Evolutionary conservation across 2,113 vertebrate genomes (phyloP).

Genomic region (Apus apus): DNA sequence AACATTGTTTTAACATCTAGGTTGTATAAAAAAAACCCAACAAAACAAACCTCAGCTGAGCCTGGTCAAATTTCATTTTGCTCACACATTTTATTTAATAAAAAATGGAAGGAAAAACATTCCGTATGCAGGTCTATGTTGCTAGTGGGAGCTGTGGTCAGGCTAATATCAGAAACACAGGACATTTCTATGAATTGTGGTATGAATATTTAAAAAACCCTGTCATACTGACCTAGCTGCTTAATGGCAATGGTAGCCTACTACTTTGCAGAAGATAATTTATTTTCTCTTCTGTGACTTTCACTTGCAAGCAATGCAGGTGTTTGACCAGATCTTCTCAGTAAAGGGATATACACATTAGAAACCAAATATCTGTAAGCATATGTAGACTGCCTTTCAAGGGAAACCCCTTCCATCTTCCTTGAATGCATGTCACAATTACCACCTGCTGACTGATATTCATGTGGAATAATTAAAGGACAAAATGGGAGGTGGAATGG

Average conservation of each 20-base stretch:
- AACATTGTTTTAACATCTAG: not conserved
- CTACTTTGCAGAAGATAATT: not conserved
- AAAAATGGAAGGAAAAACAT: not conserved
- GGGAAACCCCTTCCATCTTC: not conserved
- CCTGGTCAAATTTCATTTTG: not conserved
- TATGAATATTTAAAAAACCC: not conserved
- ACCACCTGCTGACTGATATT: not conserved
- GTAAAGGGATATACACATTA: not conserved
- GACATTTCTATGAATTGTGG: not conserved
- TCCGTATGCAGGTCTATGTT: not conserved
- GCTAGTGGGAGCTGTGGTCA: not conserved
- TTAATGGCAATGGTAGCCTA: not conserved
- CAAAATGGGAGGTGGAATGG: not conserved
- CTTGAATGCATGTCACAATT: not conserved
- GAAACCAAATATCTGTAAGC: not conserved
- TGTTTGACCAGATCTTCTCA: not conserved
- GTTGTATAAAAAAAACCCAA: not conserved
- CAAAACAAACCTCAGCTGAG: not conserved
- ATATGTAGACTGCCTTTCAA: not conserved
- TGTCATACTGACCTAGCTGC: not conserved
- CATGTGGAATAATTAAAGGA: not conserved
- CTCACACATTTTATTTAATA: not conserved
- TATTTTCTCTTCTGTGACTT: not conserved
- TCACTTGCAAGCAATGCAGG: not conserved
- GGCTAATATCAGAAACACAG: not conserved